phyloP scores from a whole-genome alignment of 2,113 vertebrate species.

The Ptilonorhynchus violaceus region DNA sequence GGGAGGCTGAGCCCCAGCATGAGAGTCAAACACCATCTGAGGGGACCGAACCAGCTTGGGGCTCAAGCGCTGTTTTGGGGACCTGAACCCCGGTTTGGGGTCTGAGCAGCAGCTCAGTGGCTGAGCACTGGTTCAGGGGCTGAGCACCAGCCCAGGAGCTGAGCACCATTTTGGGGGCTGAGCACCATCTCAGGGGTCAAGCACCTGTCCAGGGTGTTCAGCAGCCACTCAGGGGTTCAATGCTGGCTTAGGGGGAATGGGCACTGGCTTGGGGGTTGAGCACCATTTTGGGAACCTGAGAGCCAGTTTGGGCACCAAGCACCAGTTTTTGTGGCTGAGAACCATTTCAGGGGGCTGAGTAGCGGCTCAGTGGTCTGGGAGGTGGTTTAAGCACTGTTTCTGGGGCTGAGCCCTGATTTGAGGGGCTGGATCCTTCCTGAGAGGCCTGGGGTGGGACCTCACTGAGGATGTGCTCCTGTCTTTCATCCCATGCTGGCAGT shows the following conservation, averaged over 20 bases:
- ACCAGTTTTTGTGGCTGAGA: not conserved
- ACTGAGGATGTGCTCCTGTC: not conserved
- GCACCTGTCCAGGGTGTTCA: not conserved
- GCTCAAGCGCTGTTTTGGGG: not conserved
- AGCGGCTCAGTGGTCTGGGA: accelerated
- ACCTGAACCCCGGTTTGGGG: not conserved
- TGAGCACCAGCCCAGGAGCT: not conserved
- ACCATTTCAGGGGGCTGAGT: not conserved
- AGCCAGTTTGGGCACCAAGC: not conserved
- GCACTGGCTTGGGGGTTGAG: not conserved
- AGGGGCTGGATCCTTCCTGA: not conserved
- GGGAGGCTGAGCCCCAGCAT: not conserved
- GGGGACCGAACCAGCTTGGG: not conserved
- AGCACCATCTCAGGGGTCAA: not conserved
- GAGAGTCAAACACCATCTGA: not conserved
- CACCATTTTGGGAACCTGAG: not conserved
- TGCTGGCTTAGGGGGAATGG: accelerated
- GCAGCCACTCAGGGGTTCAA: not conserved
- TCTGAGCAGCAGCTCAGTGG: not conserved
- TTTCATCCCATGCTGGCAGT: accelerated
- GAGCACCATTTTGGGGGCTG: not conserved
- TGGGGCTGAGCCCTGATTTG: not conserved
- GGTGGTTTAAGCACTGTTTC: accelerated
- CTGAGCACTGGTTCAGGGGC: not conserved
- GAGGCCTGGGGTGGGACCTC: not conserved